A percentile compares a stretch with the other conserved stretches of the same genome.
Evolutionary conservation across 2,113 vertebrate genomes (phyloP).

Genomic region (Phylloscopus whistleri): DNA sequence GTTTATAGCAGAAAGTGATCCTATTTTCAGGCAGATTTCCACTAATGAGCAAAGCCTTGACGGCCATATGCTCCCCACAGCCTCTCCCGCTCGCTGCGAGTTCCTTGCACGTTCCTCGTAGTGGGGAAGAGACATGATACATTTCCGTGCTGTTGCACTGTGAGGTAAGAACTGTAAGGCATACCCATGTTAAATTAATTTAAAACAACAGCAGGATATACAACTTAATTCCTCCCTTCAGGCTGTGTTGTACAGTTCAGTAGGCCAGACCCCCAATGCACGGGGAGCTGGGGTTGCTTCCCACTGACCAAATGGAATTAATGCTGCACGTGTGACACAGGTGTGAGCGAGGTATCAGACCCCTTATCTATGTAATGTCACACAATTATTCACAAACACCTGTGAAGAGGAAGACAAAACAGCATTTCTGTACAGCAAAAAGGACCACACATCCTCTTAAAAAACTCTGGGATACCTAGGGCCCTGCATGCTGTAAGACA

Average conservation of each 20-base stretch:
- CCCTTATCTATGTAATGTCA: too few species aligned
- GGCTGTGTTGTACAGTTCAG: not conserved
- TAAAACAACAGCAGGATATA: not conserved
- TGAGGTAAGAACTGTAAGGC: not conserved
- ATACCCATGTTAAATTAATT: not conserved
- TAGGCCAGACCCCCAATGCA: accelerated
- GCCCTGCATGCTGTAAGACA: not conserved
- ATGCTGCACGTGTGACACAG: accelerated
- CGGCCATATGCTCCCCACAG: slow-evolving; percentile 34
- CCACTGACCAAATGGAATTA: not conserved
- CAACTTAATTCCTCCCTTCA: not conserved
- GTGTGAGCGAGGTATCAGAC: not conserved
- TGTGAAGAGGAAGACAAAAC: not conserved
- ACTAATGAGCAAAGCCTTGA: slow-evolving; percentile 43
- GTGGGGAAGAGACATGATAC: not conserved
- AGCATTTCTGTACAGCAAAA: not conserved
- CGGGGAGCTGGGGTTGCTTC: not conserved
- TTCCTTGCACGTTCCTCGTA: not conserved
- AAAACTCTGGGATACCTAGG: not conserved
- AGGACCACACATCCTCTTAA: not conserved
- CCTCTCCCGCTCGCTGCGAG: not conserved
- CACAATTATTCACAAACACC: not conserved
- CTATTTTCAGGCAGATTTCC: slow-evolving; percentile 47
- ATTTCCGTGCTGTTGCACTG: not conserved
- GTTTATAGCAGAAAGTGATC: slow-evolving; percentile 39